These are phyloP conservation scores for Champsocephalus esox DNA, from an alignment of 2,797 vertebrate genomes.

Conservation along the genomic window DNA sequence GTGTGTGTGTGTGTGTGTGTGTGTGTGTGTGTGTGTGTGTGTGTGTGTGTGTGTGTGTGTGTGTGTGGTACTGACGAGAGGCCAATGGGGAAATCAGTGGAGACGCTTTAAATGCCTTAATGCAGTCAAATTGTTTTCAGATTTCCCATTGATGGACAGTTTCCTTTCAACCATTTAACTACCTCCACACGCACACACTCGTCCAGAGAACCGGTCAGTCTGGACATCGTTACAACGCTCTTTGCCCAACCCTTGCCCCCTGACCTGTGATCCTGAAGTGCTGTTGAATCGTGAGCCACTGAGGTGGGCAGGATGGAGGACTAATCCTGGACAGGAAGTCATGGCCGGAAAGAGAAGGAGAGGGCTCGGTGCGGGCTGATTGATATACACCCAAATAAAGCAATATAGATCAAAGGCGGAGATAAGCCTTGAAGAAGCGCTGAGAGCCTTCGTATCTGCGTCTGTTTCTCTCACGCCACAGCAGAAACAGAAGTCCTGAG, in stretches of 20 bases:
- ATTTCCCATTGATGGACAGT: conserved; percentile 83
- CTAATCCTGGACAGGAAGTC: conserved; percentile 83
- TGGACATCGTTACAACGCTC: conserved; percentile 85
- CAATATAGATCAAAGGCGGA: conserved; percentile 76
- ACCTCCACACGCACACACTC: conserved; percentile 57
- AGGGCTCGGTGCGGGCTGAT: conserved; percentile 61
- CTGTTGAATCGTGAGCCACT: conserved; percentile 82
- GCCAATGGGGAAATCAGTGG: conserved; percentile 84
- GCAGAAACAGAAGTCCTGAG: conserved; percentile 67
- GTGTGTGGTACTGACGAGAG: conserved; percentile 70
- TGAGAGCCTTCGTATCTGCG: conserved; percentile 45
- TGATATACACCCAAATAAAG: conserved; percentile 80
- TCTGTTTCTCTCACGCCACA: not conserved
- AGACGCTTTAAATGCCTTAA: conserved; percentile 81
- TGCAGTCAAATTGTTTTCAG: conserved; percentile 88
- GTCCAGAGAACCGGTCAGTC: conserved; percentile 66
- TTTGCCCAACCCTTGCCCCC: conserved; percentile 78
- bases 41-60: not conserved
- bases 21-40: too few species aligned
- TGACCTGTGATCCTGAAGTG: conserved; percentile 84
- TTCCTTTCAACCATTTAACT: conserved; percentile 84
- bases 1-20: conserved; percentile 28
- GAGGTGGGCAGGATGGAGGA: conserved; percentile 78
- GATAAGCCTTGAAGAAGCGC: conserved; percentile 64
- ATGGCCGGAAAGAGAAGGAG: conserved; percentile 67